A percentile compares a stretch with the other conserved stretches of the same genome.
These are phyloP conservation scores for Argyrosomus japonicus DNA, from an alignment of 2,113 vertebrate species.

Conservation along the genomic window DNA sequence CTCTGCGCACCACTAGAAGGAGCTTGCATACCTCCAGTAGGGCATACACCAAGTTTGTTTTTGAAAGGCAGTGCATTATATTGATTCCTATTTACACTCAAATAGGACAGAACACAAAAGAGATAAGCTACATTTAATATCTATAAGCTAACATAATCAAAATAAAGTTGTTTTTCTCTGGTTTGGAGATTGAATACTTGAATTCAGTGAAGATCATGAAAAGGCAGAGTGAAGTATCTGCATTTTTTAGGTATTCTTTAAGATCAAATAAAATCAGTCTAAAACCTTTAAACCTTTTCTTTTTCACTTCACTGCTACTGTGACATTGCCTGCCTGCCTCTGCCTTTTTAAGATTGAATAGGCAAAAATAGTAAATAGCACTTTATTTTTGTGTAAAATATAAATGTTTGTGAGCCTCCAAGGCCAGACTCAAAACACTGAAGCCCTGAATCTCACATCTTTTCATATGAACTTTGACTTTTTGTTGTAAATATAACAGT, in stretches of 20 bases:
- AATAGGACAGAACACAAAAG: background rate
- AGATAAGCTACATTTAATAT: background rate
- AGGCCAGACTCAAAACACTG: background rate
- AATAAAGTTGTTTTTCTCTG: background rate
- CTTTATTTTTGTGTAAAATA: background rate
- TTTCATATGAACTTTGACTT: background rate
- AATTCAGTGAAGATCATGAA: background rate
- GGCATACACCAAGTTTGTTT: too few species aligned
- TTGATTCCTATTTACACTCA: too few species aligned
- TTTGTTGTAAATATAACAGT: background rate
- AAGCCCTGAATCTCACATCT: background rate
- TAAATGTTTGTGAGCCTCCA: too few species aligned
- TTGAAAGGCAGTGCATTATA: too few species aligned
- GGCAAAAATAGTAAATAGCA: background rate
- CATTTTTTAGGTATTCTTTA: background rate
- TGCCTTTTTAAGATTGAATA: background rate
- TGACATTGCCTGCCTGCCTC: background rate
- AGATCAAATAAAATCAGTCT: background rate
- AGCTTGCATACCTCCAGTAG: too few species aligned
- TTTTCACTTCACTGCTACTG: background rate
- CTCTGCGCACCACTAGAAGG: too few species aligned
- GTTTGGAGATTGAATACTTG: background rate
- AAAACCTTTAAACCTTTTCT: constrained; percentile 8
- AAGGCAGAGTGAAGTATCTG: background rate
- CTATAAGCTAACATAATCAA: background rate